Base-by-base conservation (phyloP, 2,797 vertebrate genomes). In the Dipus sagitta region DNA sequence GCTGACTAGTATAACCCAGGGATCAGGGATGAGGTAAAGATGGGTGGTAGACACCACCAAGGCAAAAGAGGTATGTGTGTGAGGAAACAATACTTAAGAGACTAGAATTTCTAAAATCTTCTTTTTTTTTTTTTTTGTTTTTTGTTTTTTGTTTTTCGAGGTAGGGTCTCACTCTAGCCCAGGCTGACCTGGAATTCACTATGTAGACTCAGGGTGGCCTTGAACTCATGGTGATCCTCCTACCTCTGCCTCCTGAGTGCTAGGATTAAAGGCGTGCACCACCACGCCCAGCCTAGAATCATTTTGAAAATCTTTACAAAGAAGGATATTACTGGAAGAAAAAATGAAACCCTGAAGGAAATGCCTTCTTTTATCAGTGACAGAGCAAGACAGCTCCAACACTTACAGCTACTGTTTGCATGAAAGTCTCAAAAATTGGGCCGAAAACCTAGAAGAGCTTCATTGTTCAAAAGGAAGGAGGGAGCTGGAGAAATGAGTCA, bases 241-340 rank as follows among this genome's bases (percentile, higher is more conserved):
- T 38, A 38, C 38, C 38, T 7, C 47, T 47, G 11, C 47, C 47
- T 47, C 47, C 47, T 7, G 2, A 47, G 11, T 47, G 47, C 47
- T 47, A 11, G 47, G 47, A 47, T 47, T 47, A 47, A 47, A 47
- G 47, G 9, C 8, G 1, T 47, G 47, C 47, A 47, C 47, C 47
- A 47, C 47, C 47, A 47, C 47, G 11, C 47, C 47, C 47, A 47
- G 47, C 47, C 47, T 47, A 47, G 47, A 84, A 81, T 6, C 52
- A 89, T 64, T 85, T 92, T 95, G 28, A 81, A 92, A 94, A 64
- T 26, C 54, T 54, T 90, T 68, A 87, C 38, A 88, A 74, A 75
- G 71, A 6, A 83, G 82, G 82, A 47, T 1, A 71, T 28, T 62
- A 23, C 0, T 75, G 15, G 77, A 84, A 91, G 18, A 54, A 15